phyloP scores from a whole-genome alignment of 2,113 vertebrate species.

The Dissostichus mawsoni region DNA sequence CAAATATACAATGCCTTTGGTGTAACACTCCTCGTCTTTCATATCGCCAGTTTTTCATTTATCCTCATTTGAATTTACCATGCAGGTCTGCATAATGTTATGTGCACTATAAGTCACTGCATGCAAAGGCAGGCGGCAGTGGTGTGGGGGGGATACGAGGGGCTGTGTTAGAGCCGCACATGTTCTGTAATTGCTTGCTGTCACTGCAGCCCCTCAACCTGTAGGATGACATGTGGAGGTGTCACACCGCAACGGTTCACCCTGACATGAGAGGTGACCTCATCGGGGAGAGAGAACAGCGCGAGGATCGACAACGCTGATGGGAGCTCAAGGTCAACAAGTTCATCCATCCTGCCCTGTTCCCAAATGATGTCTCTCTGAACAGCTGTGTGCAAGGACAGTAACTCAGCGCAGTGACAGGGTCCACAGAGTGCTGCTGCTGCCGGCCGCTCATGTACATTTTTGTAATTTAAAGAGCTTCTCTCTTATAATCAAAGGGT shows the following conservation, averaged over 20 bases:
- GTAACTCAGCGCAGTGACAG: conserved; percentile 55
- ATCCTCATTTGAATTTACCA: conserved; percentile 15
- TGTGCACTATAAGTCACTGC: background rate
- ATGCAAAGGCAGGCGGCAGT: conserved; percentile 9
- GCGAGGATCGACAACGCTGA: conserved; percentile 71
- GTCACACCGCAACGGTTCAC: conserved; percentile 50
- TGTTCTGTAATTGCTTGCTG: conserved; percentile 64
- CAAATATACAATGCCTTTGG: conserved; percentile 15
- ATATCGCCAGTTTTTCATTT: background rate
- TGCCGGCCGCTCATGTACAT: conserved; percentile 27
- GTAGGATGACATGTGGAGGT: conserved; percentile 67
- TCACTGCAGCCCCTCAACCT: conserved; percentile 59
- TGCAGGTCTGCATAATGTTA: conserved; percentile 14
- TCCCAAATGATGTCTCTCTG: conserved; percentile 58
- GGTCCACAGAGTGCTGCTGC: conserved; percentile 15
- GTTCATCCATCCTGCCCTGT: conserved; percentile 65
- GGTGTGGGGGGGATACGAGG: conserved; percentile 25
- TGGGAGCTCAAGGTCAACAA: conserved; percentile 72
- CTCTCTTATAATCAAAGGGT: conserved; percentile 48
- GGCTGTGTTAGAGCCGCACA: conserved; percentile 28
- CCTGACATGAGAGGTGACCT: conserved; percentile 73
- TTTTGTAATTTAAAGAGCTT: conserved; percentile 52
- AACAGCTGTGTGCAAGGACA: conserved; percentile 70
- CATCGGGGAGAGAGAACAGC: conserved; percentile 42
- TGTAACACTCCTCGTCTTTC: background rate